Evolutionary conservation across 2,797 vertebrate species (phyloP).

Genomic region (Poecilia velifera): DNA sequence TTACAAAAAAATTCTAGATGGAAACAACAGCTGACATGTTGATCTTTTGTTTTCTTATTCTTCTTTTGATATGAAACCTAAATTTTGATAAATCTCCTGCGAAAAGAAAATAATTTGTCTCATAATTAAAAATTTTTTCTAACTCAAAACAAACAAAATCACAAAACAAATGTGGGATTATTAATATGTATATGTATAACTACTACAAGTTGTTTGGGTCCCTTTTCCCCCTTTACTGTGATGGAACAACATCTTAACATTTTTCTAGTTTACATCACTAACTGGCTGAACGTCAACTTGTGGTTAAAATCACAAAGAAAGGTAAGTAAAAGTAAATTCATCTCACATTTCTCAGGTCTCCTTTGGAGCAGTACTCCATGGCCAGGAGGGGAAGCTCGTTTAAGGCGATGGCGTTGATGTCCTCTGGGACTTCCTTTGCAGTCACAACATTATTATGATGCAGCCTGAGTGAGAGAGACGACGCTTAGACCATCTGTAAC

Average conservation of each 20-base stretch:
- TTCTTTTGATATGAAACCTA: neutral
- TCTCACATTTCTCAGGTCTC: conserved; percentile 93
- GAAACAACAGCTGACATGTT: neutral
- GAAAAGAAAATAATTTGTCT: no score
- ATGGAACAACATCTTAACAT: neutral
- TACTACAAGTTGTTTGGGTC: no score
- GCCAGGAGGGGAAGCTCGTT: conserved; percentile 95
- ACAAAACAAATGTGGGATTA: no score
- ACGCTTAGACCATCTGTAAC: conserved; percentile 3
- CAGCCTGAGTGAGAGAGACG: conserved; percentile 79
- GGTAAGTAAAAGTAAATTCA: neutral
- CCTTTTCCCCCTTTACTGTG: neutral
- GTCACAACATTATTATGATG: conserved; percentile 93
- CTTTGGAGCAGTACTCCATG: conserved; percentile 97
- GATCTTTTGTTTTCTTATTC: neutral
- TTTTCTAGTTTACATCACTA: neutral
- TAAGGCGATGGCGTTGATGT: conserved; percentile 87
- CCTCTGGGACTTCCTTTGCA: conserved; percentile 92
- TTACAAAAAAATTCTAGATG: neutral
- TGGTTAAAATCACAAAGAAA: neutral
- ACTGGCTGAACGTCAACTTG: neutral
- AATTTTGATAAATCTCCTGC: neutral
- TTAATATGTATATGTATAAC: no score
- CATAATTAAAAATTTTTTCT: neutral
- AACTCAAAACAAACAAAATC: no score